Conservation (phyloP, 2,888 invertebrate species). For the Priapulus caudatus region DNA sequence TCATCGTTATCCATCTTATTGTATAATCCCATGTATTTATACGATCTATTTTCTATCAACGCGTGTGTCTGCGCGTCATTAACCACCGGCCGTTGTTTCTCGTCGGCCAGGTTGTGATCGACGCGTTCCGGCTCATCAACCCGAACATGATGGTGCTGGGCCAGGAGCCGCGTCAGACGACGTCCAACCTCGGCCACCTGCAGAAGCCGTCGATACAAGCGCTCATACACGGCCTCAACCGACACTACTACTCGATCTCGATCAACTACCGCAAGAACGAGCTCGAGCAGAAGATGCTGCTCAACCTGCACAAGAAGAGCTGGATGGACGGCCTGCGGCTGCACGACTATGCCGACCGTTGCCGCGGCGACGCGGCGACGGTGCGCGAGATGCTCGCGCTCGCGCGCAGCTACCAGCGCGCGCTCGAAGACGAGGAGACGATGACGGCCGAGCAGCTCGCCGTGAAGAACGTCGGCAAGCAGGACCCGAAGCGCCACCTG, state of each 20-base stretch:
- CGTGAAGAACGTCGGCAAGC: conserved; percentile 94
- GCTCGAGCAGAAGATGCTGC: conserved; percentile 95
- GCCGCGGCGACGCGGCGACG: conserved; percentile 80
- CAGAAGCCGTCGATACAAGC: conserved; percentile 98
- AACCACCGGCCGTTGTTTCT: conserved; percentile 14
- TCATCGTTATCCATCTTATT: background rate
- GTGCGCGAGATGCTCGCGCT: conserved; percentile 92
- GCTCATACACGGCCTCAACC: conserved; percentile 91
- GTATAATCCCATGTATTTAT: too few species aligned
- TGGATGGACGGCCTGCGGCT: conserved; percentile 93
- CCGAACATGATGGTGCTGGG: conserved; percentile 98
- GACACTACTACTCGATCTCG: conserved; percentile 98
- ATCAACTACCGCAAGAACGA: conserved; percentile 99
- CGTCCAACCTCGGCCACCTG: conserved; percentile 93
- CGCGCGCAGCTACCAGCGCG: conserved; percentile 95
- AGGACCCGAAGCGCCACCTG: conserved; percentile 94
- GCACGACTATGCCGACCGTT: conserved; percentile 79
- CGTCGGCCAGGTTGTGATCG: conserved; percentile 90
- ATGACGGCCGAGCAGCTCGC: conserved; percentile 99
- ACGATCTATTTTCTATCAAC: too few species aligned
- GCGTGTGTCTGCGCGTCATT: too few species aligned
- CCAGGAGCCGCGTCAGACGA: conserved; percentile 96
- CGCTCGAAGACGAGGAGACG: conserved; percentile 95
- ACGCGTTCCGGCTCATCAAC: conserved; percentile 96
- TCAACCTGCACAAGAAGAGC: conserved; percentile 96